Conservation (phyloP, 2,888 invertebrate species). For the Pogonocherus hispidulus region DNA sequence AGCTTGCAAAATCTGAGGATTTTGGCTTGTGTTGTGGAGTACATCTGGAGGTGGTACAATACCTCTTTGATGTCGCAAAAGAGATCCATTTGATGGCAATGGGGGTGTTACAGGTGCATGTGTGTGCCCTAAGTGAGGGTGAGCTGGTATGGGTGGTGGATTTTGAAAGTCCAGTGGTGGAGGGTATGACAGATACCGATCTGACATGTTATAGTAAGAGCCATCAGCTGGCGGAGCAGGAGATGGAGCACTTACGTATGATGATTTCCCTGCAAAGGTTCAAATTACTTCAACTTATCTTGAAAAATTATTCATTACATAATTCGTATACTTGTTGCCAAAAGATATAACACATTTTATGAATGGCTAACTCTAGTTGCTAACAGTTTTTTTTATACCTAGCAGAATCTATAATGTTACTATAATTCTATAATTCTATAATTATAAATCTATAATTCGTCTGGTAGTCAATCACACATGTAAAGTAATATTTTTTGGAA, state of each 20-base stretch:
- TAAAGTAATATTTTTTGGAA: too few relatives aligned
- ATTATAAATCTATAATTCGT: too few relatives aligned
- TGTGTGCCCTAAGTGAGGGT: constrained; percentile 68
- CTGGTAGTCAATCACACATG: too few relatives aligned
- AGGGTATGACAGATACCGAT: constrained; percentile 85
- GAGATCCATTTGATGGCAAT: constrained; percentile 66
- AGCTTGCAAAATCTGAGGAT: constrained; percentile 67
- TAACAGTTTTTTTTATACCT: too few relatives aligned
- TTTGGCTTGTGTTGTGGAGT: constrained; percentile 68
- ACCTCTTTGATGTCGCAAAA: constrained; percentile 63
- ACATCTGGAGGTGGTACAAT: constrained; percentile 68
- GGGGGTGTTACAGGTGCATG: constrained; percentile 67
- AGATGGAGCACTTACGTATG: constrained; percentile 77
- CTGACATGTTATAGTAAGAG: constrained; percentile 86
- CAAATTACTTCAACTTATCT: background rate
- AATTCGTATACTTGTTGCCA: too few relatives aligned
- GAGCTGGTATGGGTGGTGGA: constrained; percentile 69
- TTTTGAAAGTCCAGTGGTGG: constrained; percentile 78
- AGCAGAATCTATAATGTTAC: too few relatives aligned
- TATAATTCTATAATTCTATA: too few relatives aligned
- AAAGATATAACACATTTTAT: too few relatives aligned
- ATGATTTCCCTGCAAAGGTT: constrained; percentile 73
- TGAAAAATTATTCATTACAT: too few relatives aligned
- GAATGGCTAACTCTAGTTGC: too few relatives aligned
- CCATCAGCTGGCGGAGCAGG: constrained; percentile 84